Evolutionary conservation across 1,140 invertebrate species (phyloP), one percentile per base, ranked within the genome.

Genomic region (Pseudoatta argentina): DNA sequence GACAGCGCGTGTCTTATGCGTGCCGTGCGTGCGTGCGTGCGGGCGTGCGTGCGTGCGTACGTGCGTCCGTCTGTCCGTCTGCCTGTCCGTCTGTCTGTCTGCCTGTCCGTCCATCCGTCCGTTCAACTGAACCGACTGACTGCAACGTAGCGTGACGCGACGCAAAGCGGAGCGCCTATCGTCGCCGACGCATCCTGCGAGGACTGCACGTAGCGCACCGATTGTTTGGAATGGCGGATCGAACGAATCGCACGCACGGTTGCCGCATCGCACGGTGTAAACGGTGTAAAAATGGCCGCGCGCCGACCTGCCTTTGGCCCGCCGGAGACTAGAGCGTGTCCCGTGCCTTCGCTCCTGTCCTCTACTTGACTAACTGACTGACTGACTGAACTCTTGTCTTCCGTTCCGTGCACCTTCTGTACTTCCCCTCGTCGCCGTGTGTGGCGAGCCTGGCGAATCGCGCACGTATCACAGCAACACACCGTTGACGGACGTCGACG

Each of bases 221-320:
- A 96, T 95, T 95, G 96, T 96, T 96, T 96, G 96, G 96, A 96
- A 96, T 96, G 96, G 96, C 96, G 96, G 96, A 96, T 93, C 91
- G 93, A 94, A 94, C 88, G 87, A 87, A 55, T 8, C 14, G 95
- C 95, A 96, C 96, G 96, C 96, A 96, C 96, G 95, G 96, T 96
- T 96, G 96, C 96, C 96, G 96, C 96, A 96, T 96, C 94, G 94
- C 93, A 96, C 95, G 96, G 96, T 73, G 55, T 96, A 96, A 96
- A 96, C 95, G 96, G 95, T 73, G 79, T 96, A 96, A 96, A 96
- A 96, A 96, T 96, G 96, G 96, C 96, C 96, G 96, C 96, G 53
- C 78, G 53, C 78, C 66, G 96, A 93, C 87, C 91, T 92, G 87
- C 85, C 92, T 85, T 8, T 69, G 66, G 87, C 90, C 87, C 86